Percentiles rank a stretch among this genome's conserved stretches.
phyloP scores from a whole-genome alignment of 2,888 invertebrate species.

The Venustoraphidia nigricollis region DNA sequence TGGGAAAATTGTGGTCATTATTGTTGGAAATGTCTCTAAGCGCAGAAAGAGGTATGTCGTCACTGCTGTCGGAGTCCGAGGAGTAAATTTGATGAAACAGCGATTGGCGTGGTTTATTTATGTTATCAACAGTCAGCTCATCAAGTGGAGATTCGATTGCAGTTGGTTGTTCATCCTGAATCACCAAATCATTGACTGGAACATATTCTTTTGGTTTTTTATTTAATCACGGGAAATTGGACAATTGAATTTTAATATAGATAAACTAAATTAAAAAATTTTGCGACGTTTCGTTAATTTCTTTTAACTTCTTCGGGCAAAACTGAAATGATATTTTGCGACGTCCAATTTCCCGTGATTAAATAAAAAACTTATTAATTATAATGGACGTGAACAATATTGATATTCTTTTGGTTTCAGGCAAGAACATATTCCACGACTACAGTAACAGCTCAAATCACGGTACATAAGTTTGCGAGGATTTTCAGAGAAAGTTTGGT shows the following conservation, averaged over 20 bases:
- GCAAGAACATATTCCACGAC: slow-evolving; percentile 6
- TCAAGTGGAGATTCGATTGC: background rate
- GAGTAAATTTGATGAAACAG: slow-evolving; percentile 7
- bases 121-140: slow-evolving; percentile 3
- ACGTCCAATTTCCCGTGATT: too few relatives aligned
- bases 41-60: background rate
- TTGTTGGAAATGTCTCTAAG: slow-evolving; percentile 2
- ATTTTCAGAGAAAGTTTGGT: slow-evolving; percentile 6
- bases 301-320: too few relatives aligned
- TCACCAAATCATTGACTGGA: background rate
- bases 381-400: too few relatives aligned
- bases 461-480: too few relatives aligned
- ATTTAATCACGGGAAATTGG: too few relatives aligned
- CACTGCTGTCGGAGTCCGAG: slow-evolving; percentile 2
- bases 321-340: too few relatives aligned
- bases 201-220: too few relatives aligned
- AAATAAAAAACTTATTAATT: too few relatives aligned
- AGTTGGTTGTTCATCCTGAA: slow-evolving; percentile 1
- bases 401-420: slow-evolving; percentile 6
- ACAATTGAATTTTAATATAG: too few relatives aligned
- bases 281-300: too few relatives aligned
- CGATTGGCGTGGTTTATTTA: slow-evolving; percentile 7
- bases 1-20: slow-evolving; percentile 5
- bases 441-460: slow-evolving; percentile 5
- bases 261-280: too few relatives aligned